Base-by-base conservation (phyloP, 1,140 invertebrate species). In the Episyrphus balteatus region DNA sequence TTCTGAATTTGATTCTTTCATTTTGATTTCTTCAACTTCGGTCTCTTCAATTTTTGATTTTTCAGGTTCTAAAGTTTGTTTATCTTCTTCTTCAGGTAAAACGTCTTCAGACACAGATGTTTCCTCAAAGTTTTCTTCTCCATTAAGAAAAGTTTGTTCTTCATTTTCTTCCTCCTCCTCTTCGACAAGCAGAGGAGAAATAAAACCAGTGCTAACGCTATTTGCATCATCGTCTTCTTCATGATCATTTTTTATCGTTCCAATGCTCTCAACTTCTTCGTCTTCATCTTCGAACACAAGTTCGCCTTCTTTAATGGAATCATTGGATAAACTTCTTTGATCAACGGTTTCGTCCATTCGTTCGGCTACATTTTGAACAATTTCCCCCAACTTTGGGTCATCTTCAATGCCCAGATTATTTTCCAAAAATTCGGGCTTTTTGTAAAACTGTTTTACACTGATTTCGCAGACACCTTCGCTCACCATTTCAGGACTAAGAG, bases 401-500 rank as follows among this genome's bases (percentile, higher is more conserved):
- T 68, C 55, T 41, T 68, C 66, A 26, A 68, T 68, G 21, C 66
- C 66, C 44, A 66, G 45, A 52, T 68, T 68, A 51, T 68, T 68
- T 44, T 63, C 65, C 10, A 68, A 47, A n/a, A 68, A 68, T 41
- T 67, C 60, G 2, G 66, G 62, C 42, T 65, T 66, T 41, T 66
- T 63, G 40, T 68, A 68, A 34, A 68, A 68, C 46, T 68, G 60
- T 1, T 62, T 58, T 3, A 67, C 65, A 37, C 65, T 65, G 5
- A 64, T 61, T 15, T 53, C 59, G 33, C 56, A 61, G n/a, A 68
- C 53, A 1, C 62, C 62, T 32, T 68, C 62, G 39, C 65, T 68
- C 2, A 66, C 55, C 55, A 66, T 51, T 10, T 66, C 62, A 0
- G 62, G 62, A 31, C 62, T 66, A 0, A 66, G 44, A 0, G 62